Evolutionary conservation across 1,140 invertebrate species (phyloP).

Genomic region (Belonocnema kinseyi): DNA sequence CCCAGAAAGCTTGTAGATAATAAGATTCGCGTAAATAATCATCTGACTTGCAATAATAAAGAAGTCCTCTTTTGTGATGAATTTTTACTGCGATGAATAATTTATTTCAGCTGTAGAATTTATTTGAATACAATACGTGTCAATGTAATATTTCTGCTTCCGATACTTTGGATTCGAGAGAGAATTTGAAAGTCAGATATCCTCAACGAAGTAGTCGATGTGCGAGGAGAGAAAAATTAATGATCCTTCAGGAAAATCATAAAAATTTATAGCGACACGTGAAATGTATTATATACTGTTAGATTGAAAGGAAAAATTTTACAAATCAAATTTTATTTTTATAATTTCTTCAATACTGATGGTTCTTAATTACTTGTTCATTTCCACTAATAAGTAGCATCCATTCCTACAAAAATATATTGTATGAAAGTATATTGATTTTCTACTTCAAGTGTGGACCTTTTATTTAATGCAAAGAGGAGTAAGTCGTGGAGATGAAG

Average conservation of each 20-base stretch:
- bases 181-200: conserved; percentile 28
- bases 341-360: no score
- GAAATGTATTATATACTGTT: conserved; percentile 7
- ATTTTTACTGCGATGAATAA: conserved; percentile 26
- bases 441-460: no score
- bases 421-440: no score
- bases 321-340: no score
- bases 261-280: background rate
- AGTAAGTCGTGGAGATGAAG: no score
- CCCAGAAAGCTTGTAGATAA: no score
- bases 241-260: conserved; percentile 20
- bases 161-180: background rate
- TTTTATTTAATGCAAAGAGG: no score
- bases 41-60: background rate
- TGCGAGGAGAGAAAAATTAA: conserved; percentile 17
- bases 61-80: conserved; percentile 19
- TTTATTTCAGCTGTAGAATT: conserved; percentile 17
- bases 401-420: no score
- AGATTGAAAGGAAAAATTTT: background rate
- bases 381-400: no score
- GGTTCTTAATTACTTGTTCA: no score
- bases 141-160: background rate
- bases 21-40: no score
- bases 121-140: background rate
- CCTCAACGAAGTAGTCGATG: conserved; percentile 7